phyloP scores from a whole-genome alignment of 2,113 vertebrate species.

The western clawed frog (Xenopus tropicalis) region DNA sequence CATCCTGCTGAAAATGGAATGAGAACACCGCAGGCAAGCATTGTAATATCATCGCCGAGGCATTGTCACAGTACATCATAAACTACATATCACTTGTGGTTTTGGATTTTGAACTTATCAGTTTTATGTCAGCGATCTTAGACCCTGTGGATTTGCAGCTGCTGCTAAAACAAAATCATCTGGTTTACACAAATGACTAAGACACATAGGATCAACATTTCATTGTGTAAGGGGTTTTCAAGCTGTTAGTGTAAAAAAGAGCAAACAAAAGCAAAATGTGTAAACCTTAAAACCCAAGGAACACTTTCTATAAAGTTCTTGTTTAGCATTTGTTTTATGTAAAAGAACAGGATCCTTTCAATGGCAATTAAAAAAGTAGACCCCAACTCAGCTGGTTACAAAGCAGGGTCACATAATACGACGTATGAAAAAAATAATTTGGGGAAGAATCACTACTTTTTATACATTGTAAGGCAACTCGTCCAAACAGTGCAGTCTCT shows the following conservation, averaged over 20 bases:
- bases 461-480: too few relatives aligned
- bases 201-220: constrained; percentile 45
- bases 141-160: constrained; percentile 46
- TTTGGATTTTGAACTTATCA: constrained; percentile 51
- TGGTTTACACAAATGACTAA: constrained; percentile 49
- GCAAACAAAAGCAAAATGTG: constrained; percentile 7
- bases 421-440: too few relatives aligned
- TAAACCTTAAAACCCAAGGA: constrained; percentile 3
- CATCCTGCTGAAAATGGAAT: constrained; percentile 43
- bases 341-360: too few relatives aligned
- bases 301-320: too few relatives aligned
- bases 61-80: constrained; percentile 25
- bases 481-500: too few relatives aligned
- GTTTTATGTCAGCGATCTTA: constrained; percentile 53
- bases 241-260: constrained; percentile 20
- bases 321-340: too few relatives aligned
- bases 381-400: too few relatives aligned
- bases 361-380: too few relatives aligned
- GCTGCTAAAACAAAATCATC: constrained; percentile 50
- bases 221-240: constrained; percentile 28
- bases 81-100: constrained; percentile 40
- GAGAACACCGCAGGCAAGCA: background rate
- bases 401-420: too few relatives aligned
- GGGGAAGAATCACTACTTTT: too few relatives aligned
- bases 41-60: constrained; percentile 26